Conservation (phyloP, 2,888 invertebrate genomes). For the Pilophorus perplexus region DNA sequence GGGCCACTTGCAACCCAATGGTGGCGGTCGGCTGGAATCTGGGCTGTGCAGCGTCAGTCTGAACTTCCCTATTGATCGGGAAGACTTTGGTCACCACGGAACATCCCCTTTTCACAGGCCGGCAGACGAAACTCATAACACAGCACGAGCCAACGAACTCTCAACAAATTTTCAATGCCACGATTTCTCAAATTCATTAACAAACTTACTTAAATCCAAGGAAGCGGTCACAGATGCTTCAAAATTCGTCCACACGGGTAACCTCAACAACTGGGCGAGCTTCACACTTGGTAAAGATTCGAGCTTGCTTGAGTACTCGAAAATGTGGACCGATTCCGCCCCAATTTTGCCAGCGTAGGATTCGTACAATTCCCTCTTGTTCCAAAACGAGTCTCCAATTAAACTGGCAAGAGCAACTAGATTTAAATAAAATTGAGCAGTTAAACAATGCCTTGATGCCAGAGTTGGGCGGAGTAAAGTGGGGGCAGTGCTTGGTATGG, state of each 20-base stretch:
- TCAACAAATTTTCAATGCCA: background rate
- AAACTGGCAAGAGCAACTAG: slow-evolving; percentile 61
- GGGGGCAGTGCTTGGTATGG: too few relatives aligned
- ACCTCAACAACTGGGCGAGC: slow-evolving; percentile 61
- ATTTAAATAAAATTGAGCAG: too few relatives aligned
- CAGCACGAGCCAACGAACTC: background rate
- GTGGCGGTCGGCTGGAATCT: background rate
- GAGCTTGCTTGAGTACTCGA: slow-evolving; percentile 68
- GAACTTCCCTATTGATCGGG: background rate
- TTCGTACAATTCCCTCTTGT: slow-evolving; percentile 52
- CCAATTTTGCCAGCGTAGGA: slow-evolving; percentile 60
- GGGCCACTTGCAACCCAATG: background rate
- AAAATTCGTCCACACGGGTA: slow-evolving; percentile 72
- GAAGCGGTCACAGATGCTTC: slow-evolving; percentile 65
- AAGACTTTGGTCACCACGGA: background rate
- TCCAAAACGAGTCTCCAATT: slow-evolving; percentile 52
- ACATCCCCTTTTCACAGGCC: background rate
- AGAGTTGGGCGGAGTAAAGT: too few relatives aligned
- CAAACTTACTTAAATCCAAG: slow-evolving; percentile 58
- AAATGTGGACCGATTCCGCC: slow-evolving; percentile 66
- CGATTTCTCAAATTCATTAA: background rate
- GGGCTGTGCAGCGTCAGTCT: background rate
- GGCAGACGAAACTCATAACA: background rate
- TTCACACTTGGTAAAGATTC: slow-evolving; percentile 64
- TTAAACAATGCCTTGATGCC: too few relatives aligned